Base-by-base conservation (phyloP, 2,888 invertebrate species). In the Malthinus flaveolus region DNA sequence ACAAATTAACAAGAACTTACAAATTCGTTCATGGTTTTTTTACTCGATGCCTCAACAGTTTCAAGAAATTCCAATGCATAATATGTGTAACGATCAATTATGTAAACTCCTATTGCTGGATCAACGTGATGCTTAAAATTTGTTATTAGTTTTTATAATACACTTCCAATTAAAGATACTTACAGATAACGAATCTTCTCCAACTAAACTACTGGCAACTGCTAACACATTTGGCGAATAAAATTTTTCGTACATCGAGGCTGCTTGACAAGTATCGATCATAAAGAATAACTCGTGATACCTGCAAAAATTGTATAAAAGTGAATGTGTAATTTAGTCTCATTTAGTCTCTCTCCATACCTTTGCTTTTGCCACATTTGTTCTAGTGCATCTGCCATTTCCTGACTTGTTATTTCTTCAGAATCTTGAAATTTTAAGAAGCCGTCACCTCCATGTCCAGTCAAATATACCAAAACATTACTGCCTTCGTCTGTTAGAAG, bases 291-390 rank as follows among this genome's bases (percentile, higher is more conserved):
- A 87, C 79, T 99, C 98, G 81, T 98, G 94, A 77, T 99, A 99
- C 65, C 95, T 94, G 79, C 5, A 81, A 78, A 63, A 57, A 50
- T 45, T 50, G 42, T 32, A 0, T 33, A 4, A 37, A 32, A 42
- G 49, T 12, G 15, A 44, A 49, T 39, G 10, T 23, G 9, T n/a
- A n/a, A 34, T 33, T 23, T 9, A 31, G 6, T 23, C 1, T 8
- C 10, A 34, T 37, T 12, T 10, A 32, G 8, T 35, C 32, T n/a
- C 85, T 75, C 23, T 23, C 5, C 23, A 3, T 5, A 93, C 91
- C 97, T 87, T 77, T 91, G 87, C 75, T 99, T 98, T 74, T 98
- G 96, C 95, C 97, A 97, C 99, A 99, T 99, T 80, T 99, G 98
- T 75, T 99, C 97, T 52, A 99, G 85, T 11, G 98, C 98, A 85